Base-by-base conservation (phyloP, 2,888 invertebrate genomes). In the Amiota mariae region DNA sequence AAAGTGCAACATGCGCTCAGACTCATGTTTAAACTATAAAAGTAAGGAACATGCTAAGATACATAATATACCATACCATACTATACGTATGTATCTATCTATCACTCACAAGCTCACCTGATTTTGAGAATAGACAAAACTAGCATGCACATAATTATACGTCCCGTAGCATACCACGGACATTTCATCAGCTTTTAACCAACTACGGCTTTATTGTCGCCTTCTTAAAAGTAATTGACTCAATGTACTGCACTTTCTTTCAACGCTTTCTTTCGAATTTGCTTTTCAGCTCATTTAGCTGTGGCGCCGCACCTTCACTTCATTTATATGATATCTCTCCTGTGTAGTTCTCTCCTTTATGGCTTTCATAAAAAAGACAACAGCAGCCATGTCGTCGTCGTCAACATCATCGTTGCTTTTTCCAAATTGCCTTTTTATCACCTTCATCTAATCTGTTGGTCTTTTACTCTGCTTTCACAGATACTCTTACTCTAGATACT, bases 391-490 rank as follows among this genome's bases (percentile, higher is more conserved):
- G 12, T 12, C 54, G 12, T 54, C n/a, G 12, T 54, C 54, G 3
- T 54, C 54, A 12, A 8, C 54, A 54, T 54, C 54, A 12, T 54
- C 10, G 12, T 54, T n/a, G n/a, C n/a, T 4, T 10, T 24, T 63
- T 24, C 36, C 36, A 63, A 54, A 68, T 68, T 68, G 67, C 67
- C 67, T 47, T 68, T 68, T 68, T 68, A 68, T 68, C 67, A 51
- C 67, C 67, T 68, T 51, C 54, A 51, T 47, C 51, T 13, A 24
- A 68, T 68, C 67, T 36, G 36, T 36, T 6, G 36, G 36, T 36
- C 36, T 36, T 36, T 36, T 6, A 36, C 6, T 36, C 36, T 6
- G 6, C 36, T 36, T 36, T 6, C 36, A 36, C 36, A 36, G 36
- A 36, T 36, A 36, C 36, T 36, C 36, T 36, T 36, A 36, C 36